Evolutionary conservation across 2,888 invertebrate species (phyloP), one percentile per base, ranked within the genome.

Genomic region (Metalampra italica): DNA sequence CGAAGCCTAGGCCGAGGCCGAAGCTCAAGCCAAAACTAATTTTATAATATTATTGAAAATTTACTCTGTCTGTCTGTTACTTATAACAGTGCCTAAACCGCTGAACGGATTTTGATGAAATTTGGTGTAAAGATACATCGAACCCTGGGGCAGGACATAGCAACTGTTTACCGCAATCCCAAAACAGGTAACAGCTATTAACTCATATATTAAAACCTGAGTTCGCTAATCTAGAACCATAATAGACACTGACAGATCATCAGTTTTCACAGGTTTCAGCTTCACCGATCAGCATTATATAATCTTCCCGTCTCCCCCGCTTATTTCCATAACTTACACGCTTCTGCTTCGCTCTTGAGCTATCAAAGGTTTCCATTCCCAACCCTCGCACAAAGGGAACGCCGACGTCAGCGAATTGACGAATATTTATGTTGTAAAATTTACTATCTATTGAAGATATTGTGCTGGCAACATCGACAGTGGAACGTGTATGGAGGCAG

Each of bases 401-500:
- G 64, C 70, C 64, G 56, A 70, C 75, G 74, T 70, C 75, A 74
- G 68, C 64, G 68, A 72, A 78, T 78, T 79, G 78, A 80, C 77
- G 79, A 75, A 78, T 81, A 80, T 81, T 80, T 78, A 79, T 77
- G 74, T 75, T 71, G 73, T 71, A 76, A 79, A 80, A 75, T 76
- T 67, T 62, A 68, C 64, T 72, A 71, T 44, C 38, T 40, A 43
- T 43, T 47, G 48, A 38, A 39, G 44, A 43, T 44, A 78, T 77
- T 74, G 60, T 76, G 77, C 74, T 71, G 72, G 71, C 55, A 68
- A 75, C 41, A 9, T 7, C 73, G 75, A 71, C 71, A 71, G 7
- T 39, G 71, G 61, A 71, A 30, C 42, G 13, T 41, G 29, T 29
- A 12, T 37, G 8, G 15, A 45, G 29, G 32, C 29, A 15, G 14